Evolutionary conservation across 1,140 invertebrate genomes (phyloP), one percentile per base, ranked within the genome.

Genomic region (Megalonaias nervosa): DNA sequence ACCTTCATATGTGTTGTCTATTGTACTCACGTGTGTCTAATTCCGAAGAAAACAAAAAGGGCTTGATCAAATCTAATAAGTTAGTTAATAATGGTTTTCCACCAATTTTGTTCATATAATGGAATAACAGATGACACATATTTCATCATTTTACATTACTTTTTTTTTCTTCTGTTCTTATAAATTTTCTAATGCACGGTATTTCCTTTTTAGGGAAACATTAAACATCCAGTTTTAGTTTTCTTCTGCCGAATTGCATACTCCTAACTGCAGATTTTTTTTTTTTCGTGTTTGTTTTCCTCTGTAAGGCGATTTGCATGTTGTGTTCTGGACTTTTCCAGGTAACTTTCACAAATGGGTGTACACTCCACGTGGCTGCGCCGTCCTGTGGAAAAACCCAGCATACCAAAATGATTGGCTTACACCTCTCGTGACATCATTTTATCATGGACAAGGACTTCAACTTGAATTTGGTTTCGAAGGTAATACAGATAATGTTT

Each of bases 301-400:
- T 2, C 11, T 67, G 17, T 26, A 48, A 26, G 17, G 55, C 66
- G 55, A 19, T 67, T 31, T 55, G 38, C 13, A 19, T 57, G 15
- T 15, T 65, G 3, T 66, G n/a, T 12, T 55, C 19, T 55, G 55
- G 16, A 66, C 11, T 71, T 71, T 68, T 69, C n/a, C 73, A 87
- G 87, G 84, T n/a, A 86, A 87, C 77, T 64, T 88, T 0, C 85
- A 88, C 81, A 88, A 88, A 62, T 88, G 87, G 87, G 31, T 80
- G 21, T 88, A 77, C 74, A 75, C 82, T 56, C 86, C 86, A 9
- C 75, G 85, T n/a, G 82, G 83, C 14, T 82, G 79, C 70, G 85
- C 86, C 31, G 55, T 87, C 21, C 64, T 87, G 21, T 88, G 84
- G 82, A 75, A 83, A 21, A 74, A 83, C 55, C 80, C 79, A 16